A percentile compares a stretch with the other conserved stretches of the same genome.
Evolutionary conservation across 2,113 vertebrate species (phyloP).

Genomic region (Reinhardtius hippoglossoides): DNA sequence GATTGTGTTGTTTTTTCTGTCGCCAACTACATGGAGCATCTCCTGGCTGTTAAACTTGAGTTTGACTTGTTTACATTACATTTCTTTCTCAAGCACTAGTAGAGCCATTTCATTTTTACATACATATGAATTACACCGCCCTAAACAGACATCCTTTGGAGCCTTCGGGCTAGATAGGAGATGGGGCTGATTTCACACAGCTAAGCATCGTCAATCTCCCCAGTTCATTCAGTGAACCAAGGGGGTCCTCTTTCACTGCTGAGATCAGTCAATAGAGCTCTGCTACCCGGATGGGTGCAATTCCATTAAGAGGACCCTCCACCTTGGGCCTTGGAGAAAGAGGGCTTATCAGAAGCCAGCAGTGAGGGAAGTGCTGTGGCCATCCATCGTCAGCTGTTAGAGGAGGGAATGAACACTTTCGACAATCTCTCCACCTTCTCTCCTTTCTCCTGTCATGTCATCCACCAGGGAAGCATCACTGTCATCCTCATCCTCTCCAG

Average conservation of each 20-base stretch:
- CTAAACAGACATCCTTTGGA: conserved; percentile 43
- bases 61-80: conserved; percentile 40
- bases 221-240: conserved; percentile 71
- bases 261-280: conserved; percentile 68
- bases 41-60: conserved; percentile 41
- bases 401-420: conserved; percentile 22
- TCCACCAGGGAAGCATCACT: conserved; percentile 18
- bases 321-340: conserved; percentile 45
- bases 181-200: conserved; percentile 46
- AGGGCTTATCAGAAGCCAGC: conserved; percentile 66
- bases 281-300: conserved; percentile 67
- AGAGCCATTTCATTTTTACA: conserved; percentile 61
- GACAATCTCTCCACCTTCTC: conserved; percentile 27
- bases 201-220: conserved; percentile 73
- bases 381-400: conserved; percentile 57
- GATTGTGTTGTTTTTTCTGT: conserved; percentile 41
- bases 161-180: conserved; percentile 48
- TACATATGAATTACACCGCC: conserved; percentile 60
- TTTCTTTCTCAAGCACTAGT: conserved; percentile 33
- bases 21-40: conserved; percentile 30
- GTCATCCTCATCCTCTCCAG: neutral
- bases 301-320: conserved; percentile 70
- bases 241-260: conserved; percentile 69
- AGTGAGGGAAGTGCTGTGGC: conserved; percentile 33
- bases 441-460: conserved; percentile 15